Percentiles rank a stretch among this genome's conserved stretches.
Conservation (phyloP, 2,888 invertebrate genomes). For the Amphiduros pacificus region DNA sequence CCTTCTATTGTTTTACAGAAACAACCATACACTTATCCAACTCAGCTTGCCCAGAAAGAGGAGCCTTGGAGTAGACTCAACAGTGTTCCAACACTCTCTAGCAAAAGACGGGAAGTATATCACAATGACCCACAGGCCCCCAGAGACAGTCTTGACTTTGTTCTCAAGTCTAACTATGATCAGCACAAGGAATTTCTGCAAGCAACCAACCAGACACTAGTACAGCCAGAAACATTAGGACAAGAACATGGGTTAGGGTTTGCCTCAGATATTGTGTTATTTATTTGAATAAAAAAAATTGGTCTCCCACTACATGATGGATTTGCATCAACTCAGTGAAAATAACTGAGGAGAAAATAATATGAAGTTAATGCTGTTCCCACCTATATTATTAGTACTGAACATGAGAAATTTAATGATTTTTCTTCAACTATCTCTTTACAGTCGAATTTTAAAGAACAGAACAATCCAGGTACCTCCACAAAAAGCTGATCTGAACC, state of each 20-base stretch:
- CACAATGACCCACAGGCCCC: constrained; percentile 55
- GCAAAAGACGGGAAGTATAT: constrained; percentile 46
- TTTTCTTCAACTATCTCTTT: too few species aligned
- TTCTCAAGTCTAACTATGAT: constrained; percentile 56
- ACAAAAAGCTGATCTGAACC: constrained; percentile 44
- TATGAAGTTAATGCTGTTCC: too few species aligned
- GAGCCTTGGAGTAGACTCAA: constrained; percentile 57
- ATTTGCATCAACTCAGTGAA: too few species aligned
- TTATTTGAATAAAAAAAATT: too few species aligned
- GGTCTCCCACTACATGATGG: too few species aligned
- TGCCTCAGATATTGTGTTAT: background rate
- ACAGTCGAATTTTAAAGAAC: constrained; percentile 57
- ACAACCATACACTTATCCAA: constrained; percentile 43
- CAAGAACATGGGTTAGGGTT: constrained; percentile 47
- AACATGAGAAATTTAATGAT: too few species aligned
- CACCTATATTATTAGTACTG: too few species aligned
- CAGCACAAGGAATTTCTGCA: constrained; percentile 55
- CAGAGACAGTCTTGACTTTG: constrained; percentile 57
- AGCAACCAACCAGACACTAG: constrained; percentile 49
- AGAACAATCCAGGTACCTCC: constrained; percentile 41
- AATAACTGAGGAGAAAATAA: too few species aligned
- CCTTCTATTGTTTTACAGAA: constrained; percentile 41
- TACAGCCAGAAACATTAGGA: constrained; percentile 55
- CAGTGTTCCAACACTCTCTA: constrained; percentile 44
- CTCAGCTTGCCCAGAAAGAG: constrained; percentile 47